Conservation (phyloP, 92 coral and sea anemone species). For the Bergia sp. region DNA sequence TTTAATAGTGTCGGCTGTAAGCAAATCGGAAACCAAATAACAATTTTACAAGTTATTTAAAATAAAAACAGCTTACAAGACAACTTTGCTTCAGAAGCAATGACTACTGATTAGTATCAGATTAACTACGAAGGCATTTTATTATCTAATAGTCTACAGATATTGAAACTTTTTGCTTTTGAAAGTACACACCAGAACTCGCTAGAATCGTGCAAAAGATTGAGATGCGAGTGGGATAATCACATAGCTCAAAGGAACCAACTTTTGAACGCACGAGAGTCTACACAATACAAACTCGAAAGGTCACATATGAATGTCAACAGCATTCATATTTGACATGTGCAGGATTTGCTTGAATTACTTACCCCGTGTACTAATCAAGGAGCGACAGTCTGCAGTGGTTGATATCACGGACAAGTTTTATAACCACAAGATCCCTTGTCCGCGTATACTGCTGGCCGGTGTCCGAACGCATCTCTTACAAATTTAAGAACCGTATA, state of each 20-base stretch:
- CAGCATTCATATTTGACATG: background rate
- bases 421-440: background rate
- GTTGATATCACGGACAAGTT: background rate
- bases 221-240: background rate
- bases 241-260: background rate
- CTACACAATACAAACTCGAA: constrained; percentile 25
- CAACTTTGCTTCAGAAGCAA: background rate
- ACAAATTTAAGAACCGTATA: background rate
- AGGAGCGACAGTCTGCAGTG: background rate
- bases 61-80: background rate
- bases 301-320: constrained; percentile 36
- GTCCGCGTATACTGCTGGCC: no score
- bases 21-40: background rate
- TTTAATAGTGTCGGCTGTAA: background rate
- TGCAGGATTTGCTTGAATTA: background rate
- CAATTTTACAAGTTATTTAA: background rate
- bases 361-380: background rate
- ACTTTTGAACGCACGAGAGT: background rate
- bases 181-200: background rate
- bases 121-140: background rate
- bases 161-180: background rate
- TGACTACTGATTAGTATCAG: no score
- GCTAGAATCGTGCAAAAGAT: background rate
- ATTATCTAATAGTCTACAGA: background rate
- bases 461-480: background rate